Conservation (phyloP, 2,113 vertebrate genomes). For the Odontophorus gujanensis region DNA sequence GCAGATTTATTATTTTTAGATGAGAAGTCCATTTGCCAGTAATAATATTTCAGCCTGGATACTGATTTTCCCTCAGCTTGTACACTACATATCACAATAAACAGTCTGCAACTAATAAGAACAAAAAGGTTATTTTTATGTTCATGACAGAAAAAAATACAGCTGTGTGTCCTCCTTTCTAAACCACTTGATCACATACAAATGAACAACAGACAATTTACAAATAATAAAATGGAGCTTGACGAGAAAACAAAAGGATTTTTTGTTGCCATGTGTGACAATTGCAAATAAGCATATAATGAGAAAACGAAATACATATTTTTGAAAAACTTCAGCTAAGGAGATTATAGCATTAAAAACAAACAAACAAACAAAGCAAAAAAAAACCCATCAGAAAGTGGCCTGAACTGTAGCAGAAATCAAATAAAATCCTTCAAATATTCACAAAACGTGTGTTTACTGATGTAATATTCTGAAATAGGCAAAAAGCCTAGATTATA, state of each 20-base stretch:
- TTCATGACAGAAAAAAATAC: neutral
- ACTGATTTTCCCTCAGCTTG: neutral
- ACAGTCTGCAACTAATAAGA: slow-evolving; percentile 8
- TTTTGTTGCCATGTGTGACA: neutral
- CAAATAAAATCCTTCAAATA: neutral
- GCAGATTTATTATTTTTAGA: slow-evolving; percentile 4
- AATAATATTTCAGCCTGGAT: neutral
- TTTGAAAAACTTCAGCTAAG: neutral
- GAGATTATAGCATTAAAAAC: neutral
- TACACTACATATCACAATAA: neutral
- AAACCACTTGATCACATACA: neutral
- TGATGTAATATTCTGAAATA: neutral
- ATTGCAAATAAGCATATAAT: neutral
- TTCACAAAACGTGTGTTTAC: neutral
- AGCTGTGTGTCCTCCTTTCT: neutral
- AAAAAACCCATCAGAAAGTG: neutral
- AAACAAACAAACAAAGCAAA: neutral
- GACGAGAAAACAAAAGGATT: neutral
- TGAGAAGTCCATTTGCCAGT: neutral
- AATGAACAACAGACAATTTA: neutral
- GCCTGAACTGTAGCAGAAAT: neutral
- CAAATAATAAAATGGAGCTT: neutral
- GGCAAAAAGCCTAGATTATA: neutral
- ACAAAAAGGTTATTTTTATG: neutral
- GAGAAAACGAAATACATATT: neutral